These are phyloP conservation scores for Macrochelys suwanniensis DNA, from an alignment of 2,797 vertebrate genomes.

Conservation along the genomic window DNA sequence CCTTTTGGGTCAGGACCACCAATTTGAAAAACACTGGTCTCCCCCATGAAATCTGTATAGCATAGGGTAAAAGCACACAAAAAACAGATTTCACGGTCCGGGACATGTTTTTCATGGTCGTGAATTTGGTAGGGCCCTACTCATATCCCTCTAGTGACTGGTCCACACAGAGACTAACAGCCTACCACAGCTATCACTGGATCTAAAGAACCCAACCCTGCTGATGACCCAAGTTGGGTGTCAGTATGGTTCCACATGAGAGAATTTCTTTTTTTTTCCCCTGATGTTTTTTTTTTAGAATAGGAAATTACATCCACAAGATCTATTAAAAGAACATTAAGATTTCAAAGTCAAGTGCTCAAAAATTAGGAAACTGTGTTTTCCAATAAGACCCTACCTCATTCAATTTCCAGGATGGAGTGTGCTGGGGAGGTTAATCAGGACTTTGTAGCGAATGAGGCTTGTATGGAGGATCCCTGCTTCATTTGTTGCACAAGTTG, in stretches of 20 bases:
- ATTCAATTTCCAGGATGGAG: not conserved
- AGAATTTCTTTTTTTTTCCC: too few relatives aligned
- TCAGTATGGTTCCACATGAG: too few relatives aligned
- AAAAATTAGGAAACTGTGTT: not conserved
- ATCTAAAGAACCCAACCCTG: not conserved
- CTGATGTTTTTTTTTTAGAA: too few relatives aligned
- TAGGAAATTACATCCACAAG: not conserved
- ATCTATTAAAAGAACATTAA: not conserved
- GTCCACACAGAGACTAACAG: not conserved
- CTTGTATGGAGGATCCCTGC: not conserved
- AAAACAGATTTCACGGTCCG: too few relatives aligned
- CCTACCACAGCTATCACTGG: not conserved
- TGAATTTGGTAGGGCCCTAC: too few relatives aligned
- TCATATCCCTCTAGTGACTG: rapidly evolving
- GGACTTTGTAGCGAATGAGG: not conserved
- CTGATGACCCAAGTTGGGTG: too few relatives aligned
- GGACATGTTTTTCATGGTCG: too few relatives aligned
- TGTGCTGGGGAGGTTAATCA: not conserved
- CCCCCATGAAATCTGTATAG: too few relatives aligned
- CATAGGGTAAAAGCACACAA: too few relatives aligned
- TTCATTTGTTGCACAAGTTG: not conserved
- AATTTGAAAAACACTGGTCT: too few relatives aligned
- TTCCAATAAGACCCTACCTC: not conserved
- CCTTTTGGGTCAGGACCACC: too few relatives aligned
- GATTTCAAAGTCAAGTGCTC: not conserved